Base-by-base conservation (phyloP, 2,113 vertebrate genomes). In the Sorex fumeus region DNA sequence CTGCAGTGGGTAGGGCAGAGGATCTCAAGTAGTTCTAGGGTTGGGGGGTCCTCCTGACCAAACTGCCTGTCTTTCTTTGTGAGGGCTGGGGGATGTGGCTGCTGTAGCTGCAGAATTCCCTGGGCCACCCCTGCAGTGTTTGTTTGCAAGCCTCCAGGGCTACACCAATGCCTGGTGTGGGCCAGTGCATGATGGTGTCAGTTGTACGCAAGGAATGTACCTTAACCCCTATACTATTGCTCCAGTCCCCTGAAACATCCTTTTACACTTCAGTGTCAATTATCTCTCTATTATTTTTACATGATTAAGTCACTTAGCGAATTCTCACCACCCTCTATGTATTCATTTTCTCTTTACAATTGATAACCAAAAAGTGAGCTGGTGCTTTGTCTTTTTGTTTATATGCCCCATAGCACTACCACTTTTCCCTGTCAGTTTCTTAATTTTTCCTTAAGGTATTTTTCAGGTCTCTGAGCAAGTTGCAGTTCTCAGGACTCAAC, bases 281-380 rank as follows among this genome's bases (percentile, higher is more conserved):
- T 45, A 53, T 34, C 32, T 8, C 47, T 82, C 53, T 71, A 4
- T 53, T 81, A 40, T 88, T 76, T 75, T 82, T 82, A 80, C 91
- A 66, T 15, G 64, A 23, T 32, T 75, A 32, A 84, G 43, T 84
- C n/a, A 53, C 32, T 70, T 18, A 40, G 57, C 23, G n/a, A 1
- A 47, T 43, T 80, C 11, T 50, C 70, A 57, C 8, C 12, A 21
- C 0, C 4, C 67, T 69, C 6, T 45, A 62, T 53, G 53, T 81
- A 40, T 78, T 93, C n/a, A 6, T 50, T 92, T 70, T 87, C 78
- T 85, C 60, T 77, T 64, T 32, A 53, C 40, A 93, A 60, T 67
- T 50, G 77, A 7, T 80, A 78, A 79, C 60, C 62, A 74, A 57
- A 75, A 90, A 81, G 57, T 70, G 70, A 28, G 4, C 15, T 47